phyloP scores from a whole-genome alignment of 2,113 vertebrate species.

The Prionailurus bengalensis region DNA sequence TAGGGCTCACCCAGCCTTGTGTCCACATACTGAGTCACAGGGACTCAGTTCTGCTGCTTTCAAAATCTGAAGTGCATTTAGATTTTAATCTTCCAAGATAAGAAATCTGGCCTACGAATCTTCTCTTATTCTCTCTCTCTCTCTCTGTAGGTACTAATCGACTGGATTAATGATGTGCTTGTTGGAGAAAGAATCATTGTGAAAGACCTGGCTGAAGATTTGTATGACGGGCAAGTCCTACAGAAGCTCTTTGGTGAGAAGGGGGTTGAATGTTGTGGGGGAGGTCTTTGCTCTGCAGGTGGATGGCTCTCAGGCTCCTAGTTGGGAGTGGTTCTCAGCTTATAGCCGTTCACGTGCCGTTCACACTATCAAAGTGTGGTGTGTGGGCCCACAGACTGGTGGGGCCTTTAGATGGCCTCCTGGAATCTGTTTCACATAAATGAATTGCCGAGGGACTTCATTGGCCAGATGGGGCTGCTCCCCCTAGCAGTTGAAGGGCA shows the following conservation, averaged over 20 bases:
- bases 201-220: conserved; percentile 94
- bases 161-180: conserved; percentile 96
- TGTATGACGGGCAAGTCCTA: conserved; percentile 95
- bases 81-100: background rate
- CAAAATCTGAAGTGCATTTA: background rate
- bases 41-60: background rate
- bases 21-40: background rate
- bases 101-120: background rate
- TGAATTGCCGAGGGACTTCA: background rate
- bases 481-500: background rate
- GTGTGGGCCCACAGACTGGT: background rate
- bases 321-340: conserved; percentile 34
- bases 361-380: background rate
- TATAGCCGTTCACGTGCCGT: background rate
- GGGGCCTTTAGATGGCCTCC: background rate
- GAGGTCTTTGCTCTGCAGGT: background rate
- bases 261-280: background rate
- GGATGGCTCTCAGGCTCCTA: conserved; percentile 52
- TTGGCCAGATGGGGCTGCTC: background rate
- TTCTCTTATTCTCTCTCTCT: background rate
- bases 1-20: background rate
- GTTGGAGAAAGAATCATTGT: conserved; percentile 95
- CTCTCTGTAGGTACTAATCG: conserved; percentile 92
- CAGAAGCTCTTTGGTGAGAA: conserved; percentile 95
- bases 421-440: background rate